Percentiles rank a stretch among this genome's conserved stretches.
phyloP scores from a whole-genome alignment of 2,113 vertebrate species.

The Pteruthius melanotis region DNA sequence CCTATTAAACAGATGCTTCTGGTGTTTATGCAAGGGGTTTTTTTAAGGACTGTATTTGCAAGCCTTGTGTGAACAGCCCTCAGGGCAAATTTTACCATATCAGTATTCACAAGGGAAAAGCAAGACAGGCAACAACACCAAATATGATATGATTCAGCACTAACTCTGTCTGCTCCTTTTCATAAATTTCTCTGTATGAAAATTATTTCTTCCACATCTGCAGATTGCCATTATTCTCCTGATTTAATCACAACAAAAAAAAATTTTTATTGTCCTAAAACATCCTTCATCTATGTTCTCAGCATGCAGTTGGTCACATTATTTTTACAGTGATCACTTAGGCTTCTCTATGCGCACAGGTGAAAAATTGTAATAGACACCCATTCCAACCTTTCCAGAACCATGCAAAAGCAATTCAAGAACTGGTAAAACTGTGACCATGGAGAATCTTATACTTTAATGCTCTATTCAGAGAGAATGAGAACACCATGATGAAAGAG shows the following conservation, averaged over 20 bases:
- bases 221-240: not conserved
- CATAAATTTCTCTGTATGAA: not conserved
- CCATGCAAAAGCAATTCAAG: not conserved
- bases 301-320: not conserved
- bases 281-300: not conserved
- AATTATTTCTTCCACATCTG: not conserved
- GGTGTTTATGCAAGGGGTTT: not conserved
- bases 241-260: not conserved
- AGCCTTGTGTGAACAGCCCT: not conserved
- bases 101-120: not conserved
- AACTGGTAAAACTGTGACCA: not conserved
- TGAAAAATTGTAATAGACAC: not conserved
- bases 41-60: not conserved
- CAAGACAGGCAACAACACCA: not conserved
- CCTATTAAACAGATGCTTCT: not conserved
- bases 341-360: not conserved
- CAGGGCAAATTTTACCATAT: not conserved
- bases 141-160: not conserved
- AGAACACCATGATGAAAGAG: not conserved
- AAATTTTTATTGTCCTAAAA: not conserved
- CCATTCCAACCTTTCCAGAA: not conserved
- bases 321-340: not conserved
- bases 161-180: not conserved
- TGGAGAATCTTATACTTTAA: not conserved
- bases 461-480: not conserved